phyloP scores from a whole-genome alignment of 2,888 invertebrate genomes.

The Slavum lentiscoides region DNA sequence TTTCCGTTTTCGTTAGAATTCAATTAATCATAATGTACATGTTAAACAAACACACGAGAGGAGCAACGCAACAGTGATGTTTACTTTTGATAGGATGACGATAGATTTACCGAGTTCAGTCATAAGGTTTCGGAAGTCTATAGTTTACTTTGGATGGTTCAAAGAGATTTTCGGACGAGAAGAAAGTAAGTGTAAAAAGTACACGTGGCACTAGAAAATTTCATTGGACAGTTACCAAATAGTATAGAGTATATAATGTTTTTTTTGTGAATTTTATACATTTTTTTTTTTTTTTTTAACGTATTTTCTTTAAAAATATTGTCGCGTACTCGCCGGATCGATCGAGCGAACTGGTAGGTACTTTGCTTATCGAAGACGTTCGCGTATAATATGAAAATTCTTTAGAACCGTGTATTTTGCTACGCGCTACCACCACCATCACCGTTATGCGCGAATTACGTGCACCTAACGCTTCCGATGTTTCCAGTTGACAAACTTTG shows the following conservation, averaged over 20 bases:
- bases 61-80: not conserved
- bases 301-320: not conserved
- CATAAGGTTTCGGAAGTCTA: slow-evolving; percentile 16
- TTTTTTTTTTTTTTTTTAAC: too few species aligned
- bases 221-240: slow-evolving; percentile 20
- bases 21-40: slow-evolving; percentile 17
- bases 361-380: not conserved
- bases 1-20: not conserved
- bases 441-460: slow-evolving; percentile 40
- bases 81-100: slow-evolving; percentile 1
- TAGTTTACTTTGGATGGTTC: slow-evolving; percentile 41
- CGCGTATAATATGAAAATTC: not conserved
- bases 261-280: not conserved
- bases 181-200: slow-evolving; percentile 2
- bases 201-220: slow-evolving; percentile 1
- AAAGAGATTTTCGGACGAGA: slow-evolving; percentile 30
- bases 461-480: slow-evolving; percentile 31
- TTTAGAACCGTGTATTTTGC: not conserved
- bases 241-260: too few species aligned
- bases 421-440: not conserved
- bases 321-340: not conserved
- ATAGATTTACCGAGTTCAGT: slow-evolving; percentile 26
- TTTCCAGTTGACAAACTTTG: slow-evolving; percentile 48
- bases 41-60: slow-evolving; percentile 22
- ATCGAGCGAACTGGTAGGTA: not conserved